phyloP scores from a whole-genome alignment of 1,140 invertebrate genomes.

The Anadara kagoshimensis region DNA sequence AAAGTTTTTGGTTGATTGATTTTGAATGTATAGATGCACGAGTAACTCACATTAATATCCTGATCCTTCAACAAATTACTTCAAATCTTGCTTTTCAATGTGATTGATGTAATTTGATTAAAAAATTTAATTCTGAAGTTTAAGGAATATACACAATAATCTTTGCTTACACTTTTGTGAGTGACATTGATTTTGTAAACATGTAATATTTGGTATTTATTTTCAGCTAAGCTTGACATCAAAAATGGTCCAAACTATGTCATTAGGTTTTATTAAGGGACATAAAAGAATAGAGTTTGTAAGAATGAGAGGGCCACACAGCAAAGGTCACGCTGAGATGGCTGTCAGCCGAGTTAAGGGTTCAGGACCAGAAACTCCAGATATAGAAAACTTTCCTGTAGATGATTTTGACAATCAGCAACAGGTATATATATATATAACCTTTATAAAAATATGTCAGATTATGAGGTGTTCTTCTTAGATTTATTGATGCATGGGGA shows the following conservation, averaged over 20 bases:
- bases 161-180: no score
- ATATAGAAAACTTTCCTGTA: slow-evolving; percentile 77
- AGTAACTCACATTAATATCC: no score
- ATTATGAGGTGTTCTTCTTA: no score
- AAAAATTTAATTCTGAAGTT: no score
- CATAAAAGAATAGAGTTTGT: slow-evolving; percentile 95
- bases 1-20: not conserved
- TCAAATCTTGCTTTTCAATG: no score
- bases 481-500: no score
- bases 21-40: no score
- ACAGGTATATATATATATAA: slow-evolving; percentile 48
- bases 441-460: not conserved
- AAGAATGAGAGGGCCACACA: slow-evolving; percentile 96
- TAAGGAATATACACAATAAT: no score
- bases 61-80: no score
- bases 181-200: no score
- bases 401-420: slow-evolving; percentile 65
- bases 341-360: slow-evolving; percentile 93
- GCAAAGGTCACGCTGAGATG: slow-evolving; percentile 98
- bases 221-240: slow-evolving; percentile 92
- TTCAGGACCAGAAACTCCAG: slow-evolving; percentile 90
- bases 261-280: slow-evolving; percentile 83
- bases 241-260: slow-evolving; percentile 97
- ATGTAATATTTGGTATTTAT: no score
- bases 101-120: no score